Base-by-base conservation (phyloP, 2,888 invertebrate genomes). In the Oxyscelio sp. region DNA sequence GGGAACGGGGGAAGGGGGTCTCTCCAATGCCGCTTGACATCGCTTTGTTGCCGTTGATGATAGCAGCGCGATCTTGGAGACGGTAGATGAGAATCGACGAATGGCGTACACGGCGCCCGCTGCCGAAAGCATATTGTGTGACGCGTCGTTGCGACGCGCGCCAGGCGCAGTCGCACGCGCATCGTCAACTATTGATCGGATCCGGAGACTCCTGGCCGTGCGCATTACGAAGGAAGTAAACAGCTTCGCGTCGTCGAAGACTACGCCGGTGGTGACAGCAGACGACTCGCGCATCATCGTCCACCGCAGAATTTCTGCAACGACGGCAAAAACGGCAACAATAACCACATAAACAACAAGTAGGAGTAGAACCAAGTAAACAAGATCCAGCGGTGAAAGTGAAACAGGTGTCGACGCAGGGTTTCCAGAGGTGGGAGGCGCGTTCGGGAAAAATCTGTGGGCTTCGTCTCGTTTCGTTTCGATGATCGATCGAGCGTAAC, bases 141-240 rank as follows among this genome's bases (percentile, higher is more conserved):
- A 63, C 79, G 83, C 45, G 71, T 45, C 77, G 71, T 61, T 66
- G 75, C 70, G 80, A 78, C 83, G 78, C 74, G 48, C 27, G 48
- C 31, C 19, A 17, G 21, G 70, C 70, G 84, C 84, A 85, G 83
- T 63, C 70, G 83, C 83, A 65, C 27, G 74, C 79, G 56, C 71
- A 61, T 50, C 70, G 75, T 38, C 68, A 34, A 58, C 80, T 81
- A 85, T 85, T 85, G 85, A 85, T 85, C 74, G 81, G 50, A 34
- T 6, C 58, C 17, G 79, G 58, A 65, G 59, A 21, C 24, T 61
- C 68, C 65, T 61, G 68, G 56, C 11, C 22, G 63, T 70, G 68
- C 75, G 82, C 75, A 70, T 40, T 31, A 56, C 70, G 65, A 70
- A n/a, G 13, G 27, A 24, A 24, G 54, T 27, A 27, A 82, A 65